phyloP scores from a whole-genome alignment of 2,113 vertebrate species.

The Nicator chloris region DNA sequence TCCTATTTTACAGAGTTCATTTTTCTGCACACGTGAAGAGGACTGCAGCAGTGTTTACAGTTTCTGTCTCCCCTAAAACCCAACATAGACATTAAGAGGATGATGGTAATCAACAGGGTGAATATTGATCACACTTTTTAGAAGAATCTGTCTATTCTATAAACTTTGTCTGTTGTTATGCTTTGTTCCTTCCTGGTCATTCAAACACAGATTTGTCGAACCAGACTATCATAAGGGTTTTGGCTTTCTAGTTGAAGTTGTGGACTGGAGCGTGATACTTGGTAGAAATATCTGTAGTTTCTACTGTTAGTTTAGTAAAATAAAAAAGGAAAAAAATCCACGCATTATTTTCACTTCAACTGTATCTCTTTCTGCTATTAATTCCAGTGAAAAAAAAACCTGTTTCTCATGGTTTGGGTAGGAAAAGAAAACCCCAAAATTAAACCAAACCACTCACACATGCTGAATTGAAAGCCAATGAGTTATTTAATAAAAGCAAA shows the following conservation, averaged over 20 bases:
- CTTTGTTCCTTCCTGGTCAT: neutral
- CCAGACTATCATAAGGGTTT: neutral
- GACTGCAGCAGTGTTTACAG: neutral
- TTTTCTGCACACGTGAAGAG: neutral
- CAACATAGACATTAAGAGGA: neutral
- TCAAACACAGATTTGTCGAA: neutral
- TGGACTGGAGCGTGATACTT: neutral
- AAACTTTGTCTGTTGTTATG: neutral
- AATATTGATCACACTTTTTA: neutral
- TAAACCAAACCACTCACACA: neutral
- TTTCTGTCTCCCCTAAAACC: neutral
- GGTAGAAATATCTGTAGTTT: neutral
- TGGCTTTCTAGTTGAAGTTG: neutral
- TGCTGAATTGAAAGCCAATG: neutral
- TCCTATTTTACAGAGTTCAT: neutral
- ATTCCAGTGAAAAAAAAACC: neutral
- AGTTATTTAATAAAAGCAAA: neutral
- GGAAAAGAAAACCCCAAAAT: fast-evolving
- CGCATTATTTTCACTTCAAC: neutral
- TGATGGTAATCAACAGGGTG: neutral
- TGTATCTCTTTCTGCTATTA: neutral
- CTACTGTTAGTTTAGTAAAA: neutral
- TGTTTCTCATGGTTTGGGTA: neutral
- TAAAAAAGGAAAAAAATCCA: neutral
- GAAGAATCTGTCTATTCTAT: neutral